phyloP scores from a whole-genome alignment of 2,888 invertebrate species.

The Ecliptopera silaceata region DNA sequence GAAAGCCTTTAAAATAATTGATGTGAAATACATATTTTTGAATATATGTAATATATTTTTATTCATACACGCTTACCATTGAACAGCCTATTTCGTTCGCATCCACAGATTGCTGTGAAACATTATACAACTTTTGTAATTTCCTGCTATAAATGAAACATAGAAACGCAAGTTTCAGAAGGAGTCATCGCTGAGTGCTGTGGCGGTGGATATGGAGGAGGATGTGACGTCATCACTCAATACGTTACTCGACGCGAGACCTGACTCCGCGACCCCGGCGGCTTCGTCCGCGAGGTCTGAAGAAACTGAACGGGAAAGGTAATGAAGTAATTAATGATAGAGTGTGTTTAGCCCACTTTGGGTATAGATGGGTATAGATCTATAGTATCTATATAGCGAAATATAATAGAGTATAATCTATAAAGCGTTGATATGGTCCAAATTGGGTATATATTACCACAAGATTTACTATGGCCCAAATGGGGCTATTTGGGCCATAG shows the following conservation, averaged over 20 bases:
- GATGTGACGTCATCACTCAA: conserved; percentile 96
- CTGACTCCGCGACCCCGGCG: conserved; percentile 77
- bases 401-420: too few species aligned
- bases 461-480: too few species aligned
- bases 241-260: conserved; percentile 92
- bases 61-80: background rate
- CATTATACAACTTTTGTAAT: background rate
- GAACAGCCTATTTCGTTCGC: too few species aligned
- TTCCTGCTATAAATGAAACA: conserved; percentile 27
- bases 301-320: conserved; percentile 66
- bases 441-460: too few species aligned
- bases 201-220: conserved; percentile 96
- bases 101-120: background rate
- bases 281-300: conserved; percentile 60
- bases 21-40: too few species aligned
- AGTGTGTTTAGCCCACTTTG: too few species aligned
- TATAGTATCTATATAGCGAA: too few species aligned
- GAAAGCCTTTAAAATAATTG: too few species aligned
- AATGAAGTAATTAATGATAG: too few species aligned
- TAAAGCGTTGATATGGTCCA: too few species aligned
- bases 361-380: too few species aligned
- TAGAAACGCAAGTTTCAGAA: conserved; percentile 83
- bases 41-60: background rate
- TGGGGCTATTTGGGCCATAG: too few species aligned
- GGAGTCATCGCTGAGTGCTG: conserved; percentile 90